Conservation (phyloP, 2,113 vertebrate genomes). For the Cebidichthys violaceus region DNA sequence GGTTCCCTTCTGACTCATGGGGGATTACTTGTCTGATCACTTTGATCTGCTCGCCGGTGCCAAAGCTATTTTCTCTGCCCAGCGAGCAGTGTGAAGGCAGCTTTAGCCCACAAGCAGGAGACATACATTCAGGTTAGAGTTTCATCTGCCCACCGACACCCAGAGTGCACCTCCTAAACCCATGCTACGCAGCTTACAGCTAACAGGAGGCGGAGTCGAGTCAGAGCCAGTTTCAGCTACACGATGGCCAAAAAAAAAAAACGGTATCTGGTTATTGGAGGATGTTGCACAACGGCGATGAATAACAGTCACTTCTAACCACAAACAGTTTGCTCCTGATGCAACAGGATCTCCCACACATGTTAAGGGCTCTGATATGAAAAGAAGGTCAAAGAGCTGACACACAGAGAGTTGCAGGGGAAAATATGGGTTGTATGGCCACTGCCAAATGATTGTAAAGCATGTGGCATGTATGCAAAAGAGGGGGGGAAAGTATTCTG, state of each 20-base stretch:
- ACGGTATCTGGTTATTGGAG: slow-evolving; percentile 65
- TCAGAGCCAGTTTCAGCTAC: slow-evolving; percentile 68
- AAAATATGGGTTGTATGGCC: slow-evolving; percentile 15
- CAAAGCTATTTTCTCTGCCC: slow-evolving; percentile 75
- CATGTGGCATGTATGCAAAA: slow-evolving; percentile 20
- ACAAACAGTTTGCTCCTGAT: slow-evolving; percentile 77
- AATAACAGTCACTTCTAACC: slow-evolving; percentile 76
- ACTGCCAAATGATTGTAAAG: slow-evolving; percentile 8
- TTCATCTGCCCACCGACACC: slow-evolving; percentile 56
- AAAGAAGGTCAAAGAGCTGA: slow-evolving; percentile 31
- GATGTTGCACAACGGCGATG: slow-evolving; percentile 80
- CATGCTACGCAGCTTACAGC: slow-evolving; percentile 38
- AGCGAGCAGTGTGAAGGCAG: slow-evolving; percentile 47
- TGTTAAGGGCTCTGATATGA: slow-evolving; percentile 48
- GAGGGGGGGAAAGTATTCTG: slow-evolving; percentile 12
- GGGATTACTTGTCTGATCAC: slow-evolving; percentile 81
- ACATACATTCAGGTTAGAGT: slow-evolving; percentile 57
- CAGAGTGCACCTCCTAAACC: slow-evolving; percentile 50
- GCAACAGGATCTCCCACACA: slow-evolving; percentile 70
- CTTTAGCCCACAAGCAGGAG: slow-evolving; percentile 58
- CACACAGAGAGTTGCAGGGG: neutral
- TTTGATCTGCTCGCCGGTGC: slow-evolving; percentile 76
- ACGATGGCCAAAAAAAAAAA: slow-evolving; percentile 38
- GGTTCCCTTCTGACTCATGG: slow-evolving; percentile 78
- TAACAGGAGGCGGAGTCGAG: slow-evolving; percentile 43